Evolutionary conservation across 2,797 vertebrate species (phyloP).

Genomic region (Molothrus aeneus): DNA sequence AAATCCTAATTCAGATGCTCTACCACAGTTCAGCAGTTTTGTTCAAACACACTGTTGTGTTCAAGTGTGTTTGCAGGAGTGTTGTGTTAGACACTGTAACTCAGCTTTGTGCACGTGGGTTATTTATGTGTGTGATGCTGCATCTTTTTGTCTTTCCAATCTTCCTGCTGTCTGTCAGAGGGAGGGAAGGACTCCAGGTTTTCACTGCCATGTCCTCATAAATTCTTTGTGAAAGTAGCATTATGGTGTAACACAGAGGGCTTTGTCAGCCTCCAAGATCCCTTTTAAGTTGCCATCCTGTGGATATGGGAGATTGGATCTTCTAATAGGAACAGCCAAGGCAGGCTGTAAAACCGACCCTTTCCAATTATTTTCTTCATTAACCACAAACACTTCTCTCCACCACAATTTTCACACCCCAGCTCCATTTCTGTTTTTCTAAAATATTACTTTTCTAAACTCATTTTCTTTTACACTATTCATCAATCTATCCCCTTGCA

Average conservation of each 20-base stretch:
- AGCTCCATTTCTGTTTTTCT: background rate
- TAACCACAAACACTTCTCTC: background rate
- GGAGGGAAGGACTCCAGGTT: background rate
- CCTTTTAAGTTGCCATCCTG: background rate
- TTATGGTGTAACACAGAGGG: background rate
- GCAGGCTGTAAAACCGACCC: background rate
- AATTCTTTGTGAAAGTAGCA: background rate
- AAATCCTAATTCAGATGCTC: background rate
- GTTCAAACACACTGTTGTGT: background rate
- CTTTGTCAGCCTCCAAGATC: background rate
- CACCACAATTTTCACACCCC: background rate
- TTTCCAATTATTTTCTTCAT: constrained; percentile 13
- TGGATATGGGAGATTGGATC: background rate
- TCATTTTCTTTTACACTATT: background rate
- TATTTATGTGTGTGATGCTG: background rate
- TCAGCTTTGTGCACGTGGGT: background rate
- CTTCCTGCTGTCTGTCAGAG: background rate
- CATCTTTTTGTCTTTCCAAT: background rate
- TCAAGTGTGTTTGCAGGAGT: background rate
- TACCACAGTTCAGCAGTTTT: background rate
- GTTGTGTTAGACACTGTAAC: background rate
- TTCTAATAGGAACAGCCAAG: background rate
- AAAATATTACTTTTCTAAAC: background rate
- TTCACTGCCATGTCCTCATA: background rate
- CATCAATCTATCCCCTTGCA: background rate